Conservation (phyloP, 2,113 vertebrate species). For the Podarcis raffonei region DNA sequence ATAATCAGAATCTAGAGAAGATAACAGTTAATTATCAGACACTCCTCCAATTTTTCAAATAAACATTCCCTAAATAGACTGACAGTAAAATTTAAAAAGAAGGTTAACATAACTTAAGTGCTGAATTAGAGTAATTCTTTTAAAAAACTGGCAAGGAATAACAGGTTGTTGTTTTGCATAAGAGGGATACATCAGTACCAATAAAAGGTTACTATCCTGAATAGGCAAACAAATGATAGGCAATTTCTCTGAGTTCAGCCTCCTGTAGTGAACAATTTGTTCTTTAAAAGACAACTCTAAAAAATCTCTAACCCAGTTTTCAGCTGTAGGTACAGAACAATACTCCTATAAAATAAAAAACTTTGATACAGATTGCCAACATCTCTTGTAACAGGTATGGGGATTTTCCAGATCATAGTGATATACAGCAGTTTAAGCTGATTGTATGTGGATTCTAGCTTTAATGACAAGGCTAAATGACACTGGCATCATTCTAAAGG, state of each 20-base stretch:
- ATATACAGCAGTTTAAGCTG: background rate
- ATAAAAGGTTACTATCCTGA: background rate
- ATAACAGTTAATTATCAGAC: background rate
- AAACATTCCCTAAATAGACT: background rate
- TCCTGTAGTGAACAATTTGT: background rate
- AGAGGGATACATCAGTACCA: background rate
- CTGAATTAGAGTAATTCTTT: background rate
- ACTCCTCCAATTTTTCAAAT: background rate
- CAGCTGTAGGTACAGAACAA: too few species aligned
- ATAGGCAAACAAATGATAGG: background rate
- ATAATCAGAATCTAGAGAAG: background rate
- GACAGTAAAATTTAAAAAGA: background rate
- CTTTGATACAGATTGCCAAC: background rate
- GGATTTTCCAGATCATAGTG: background rate
- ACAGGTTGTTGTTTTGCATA: background rate
- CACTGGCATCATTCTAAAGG: background rate
- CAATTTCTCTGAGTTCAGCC: too few species aligned
- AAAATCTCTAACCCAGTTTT: background rate
- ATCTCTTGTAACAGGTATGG: background rate
- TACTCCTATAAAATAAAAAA: background rate
- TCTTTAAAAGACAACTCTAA: background rate
- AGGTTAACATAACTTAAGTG: background rate
- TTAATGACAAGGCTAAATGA: background rate
- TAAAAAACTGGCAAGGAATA: background rate
- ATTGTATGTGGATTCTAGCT: background rate